phyloP scores from a whole-genome alignment of 2,113 vertebrate species.

The Grallaria varia region DNA sequence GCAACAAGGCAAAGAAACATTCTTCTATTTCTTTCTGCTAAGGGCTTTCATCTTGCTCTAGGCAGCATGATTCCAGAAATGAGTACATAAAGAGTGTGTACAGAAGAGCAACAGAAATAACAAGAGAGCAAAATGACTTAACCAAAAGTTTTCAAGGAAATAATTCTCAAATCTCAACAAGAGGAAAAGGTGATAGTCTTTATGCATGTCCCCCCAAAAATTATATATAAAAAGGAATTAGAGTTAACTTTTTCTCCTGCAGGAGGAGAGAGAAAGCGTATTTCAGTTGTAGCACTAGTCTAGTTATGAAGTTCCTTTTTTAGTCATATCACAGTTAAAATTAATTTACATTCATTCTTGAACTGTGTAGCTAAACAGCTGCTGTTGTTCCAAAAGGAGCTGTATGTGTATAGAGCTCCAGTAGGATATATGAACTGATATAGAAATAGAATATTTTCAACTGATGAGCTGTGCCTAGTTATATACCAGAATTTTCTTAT shows the following conservation, averaged over 20 bases:
- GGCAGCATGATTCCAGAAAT: not conserved
- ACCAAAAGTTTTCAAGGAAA: not conserved
- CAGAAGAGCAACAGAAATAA: not conserved
- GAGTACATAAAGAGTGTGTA: not conserved
- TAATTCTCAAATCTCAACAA: not conserved
- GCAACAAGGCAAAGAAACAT: not conserved
- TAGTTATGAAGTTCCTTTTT: not conserved
- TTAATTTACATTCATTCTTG: not conserved
- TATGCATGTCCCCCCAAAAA: not conserved
- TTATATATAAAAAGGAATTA: not conserved
- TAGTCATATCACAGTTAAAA: not conserved
- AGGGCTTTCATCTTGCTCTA: not conserved
- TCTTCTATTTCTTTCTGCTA: not conserved
- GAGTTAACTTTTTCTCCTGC: not conserved
- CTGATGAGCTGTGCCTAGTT: not conserved
- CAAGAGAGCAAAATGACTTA: rapidly evolving
- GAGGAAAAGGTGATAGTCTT: not conserved
- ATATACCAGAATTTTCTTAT: not conserved
- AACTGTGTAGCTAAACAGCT: not conserved
- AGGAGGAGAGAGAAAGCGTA: not conserved
- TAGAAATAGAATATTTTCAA: not conserved
- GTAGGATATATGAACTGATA: not conserved
- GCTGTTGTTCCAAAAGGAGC: not conserved
- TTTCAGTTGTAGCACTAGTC: not conserved
- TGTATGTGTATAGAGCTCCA: not conserved